phyloP scores from a whole-genome alignment of 2,888 invertebrate genomes.

The Aricia artaxerxes region DNA sequence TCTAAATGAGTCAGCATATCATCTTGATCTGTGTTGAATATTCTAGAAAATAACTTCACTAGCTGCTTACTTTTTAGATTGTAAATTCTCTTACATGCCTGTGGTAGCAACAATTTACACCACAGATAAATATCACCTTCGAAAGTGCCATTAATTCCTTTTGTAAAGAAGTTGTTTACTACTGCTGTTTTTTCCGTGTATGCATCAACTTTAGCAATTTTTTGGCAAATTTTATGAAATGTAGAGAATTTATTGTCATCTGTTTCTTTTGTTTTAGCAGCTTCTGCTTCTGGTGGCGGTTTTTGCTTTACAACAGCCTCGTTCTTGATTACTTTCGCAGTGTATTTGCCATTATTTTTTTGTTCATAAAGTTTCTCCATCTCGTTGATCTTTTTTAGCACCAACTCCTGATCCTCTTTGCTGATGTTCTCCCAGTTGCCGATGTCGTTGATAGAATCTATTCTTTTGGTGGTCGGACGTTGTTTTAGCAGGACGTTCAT shows the following conservation, averaged over 20 bases:
- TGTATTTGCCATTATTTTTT: conserved; percentile 74
- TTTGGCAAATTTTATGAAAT: conserved; percentile 88
- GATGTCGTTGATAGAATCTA: conserved; percentile 89
- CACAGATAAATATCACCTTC: conserved; percentile 89
- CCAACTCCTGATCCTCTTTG: conserved; percentile 83
- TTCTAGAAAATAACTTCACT: conserved; percentile 91
- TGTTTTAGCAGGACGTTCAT: conserved; percentile 90
- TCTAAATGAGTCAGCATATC: conserved; percentile 93
- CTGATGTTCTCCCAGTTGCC: conserved; percentile 86
- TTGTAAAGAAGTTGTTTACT: conserved; percentile 84
- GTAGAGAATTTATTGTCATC: conserved; percentile 88
- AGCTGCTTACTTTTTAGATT: conserved; percentile 96
- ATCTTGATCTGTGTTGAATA: conserved; percentile 86
- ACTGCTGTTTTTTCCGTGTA: conserved; percentile 90
- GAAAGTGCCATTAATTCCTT: conserved; percentile 83
- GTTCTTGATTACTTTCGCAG: conserved; percentile 65
- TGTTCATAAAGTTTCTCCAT: conserved; percentile 78
- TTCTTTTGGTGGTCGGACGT: conserved; percentile 89
- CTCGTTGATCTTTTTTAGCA: conserved; percentile 83
- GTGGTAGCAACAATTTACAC: conserved; percentile 91
- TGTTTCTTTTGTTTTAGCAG: conserved; percentile 42
- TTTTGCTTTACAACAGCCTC: conserved; percentile 46
- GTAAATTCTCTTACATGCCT: conserved; percentile 90
- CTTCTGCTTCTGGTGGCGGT: conserved; percentile 33
- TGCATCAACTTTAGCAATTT: conserved; percentile 87